phyloP scores from a whole-genome alignment of 2,888 invertebrate genomes.

The Orchestes rusci region DNA sequence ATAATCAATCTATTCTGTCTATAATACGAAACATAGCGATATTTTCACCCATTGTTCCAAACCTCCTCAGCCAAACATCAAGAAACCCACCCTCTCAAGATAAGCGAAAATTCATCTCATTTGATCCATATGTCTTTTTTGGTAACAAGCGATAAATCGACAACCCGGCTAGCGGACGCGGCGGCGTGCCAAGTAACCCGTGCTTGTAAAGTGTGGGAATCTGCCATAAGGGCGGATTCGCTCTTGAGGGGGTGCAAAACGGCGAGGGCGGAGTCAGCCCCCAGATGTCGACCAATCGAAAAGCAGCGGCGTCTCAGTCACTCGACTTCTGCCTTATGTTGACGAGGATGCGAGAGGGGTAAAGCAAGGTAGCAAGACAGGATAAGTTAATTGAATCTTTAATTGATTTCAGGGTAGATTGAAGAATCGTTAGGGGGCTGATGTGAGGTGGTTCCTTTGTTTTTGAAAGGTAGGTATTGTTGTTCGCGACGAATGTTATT shows the following conservation, averaged over 20 bases:
- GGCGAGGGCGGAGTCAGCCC: slow-evolving; percentile 32
- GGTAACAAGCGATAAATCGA: slow-evolving; percentile 37
- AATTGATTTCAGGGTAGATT: slow-evolving; percentile 22
- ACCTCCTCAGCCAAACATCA: no score
- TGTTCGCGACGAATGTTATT: no score
- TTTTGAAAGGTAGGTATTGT: not conserved
- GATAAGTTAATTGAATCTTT: slow-evolving; percentile 27
- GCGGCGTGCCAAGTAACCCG: slow-evolving; percentile 40
- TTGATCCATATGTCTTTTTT: slow-evolving; percentile 29
- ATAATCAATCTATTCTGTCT: no score
- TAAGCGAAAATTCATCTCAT: no score
- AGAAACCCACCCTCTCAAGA: no score
- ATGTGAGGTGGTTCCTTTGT: not conserved
- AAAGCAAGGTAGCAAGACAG: slow-evolving; percentile 19
- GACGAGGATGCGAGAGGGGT: slow-evolving; percentile 13
- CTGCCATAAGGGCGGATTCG: slow-evolving; percentile 42
- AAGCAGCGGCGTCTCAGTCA: slow-evolving; percentile 19
- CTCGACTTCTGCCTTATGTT: slow-evolving; percentile 3
- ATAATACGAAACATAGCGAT: no score
- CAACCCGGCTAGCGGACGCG: slow-evolving; percentile 28
- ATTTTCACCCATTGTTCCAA: no score
- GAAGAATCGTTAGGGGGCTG: not conserved
- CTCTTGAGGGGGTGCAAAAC: slow-evolving; percentile 34
- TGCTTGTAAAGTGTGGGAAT: slow-evolving; percentile 45
- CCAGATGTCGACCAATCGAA: slow-evolving; percentile 34